Evolutionary conservation across 2,113 vertebrate genomes (phyloP).

Genomic region (Tinamus guttatus): DNA sequence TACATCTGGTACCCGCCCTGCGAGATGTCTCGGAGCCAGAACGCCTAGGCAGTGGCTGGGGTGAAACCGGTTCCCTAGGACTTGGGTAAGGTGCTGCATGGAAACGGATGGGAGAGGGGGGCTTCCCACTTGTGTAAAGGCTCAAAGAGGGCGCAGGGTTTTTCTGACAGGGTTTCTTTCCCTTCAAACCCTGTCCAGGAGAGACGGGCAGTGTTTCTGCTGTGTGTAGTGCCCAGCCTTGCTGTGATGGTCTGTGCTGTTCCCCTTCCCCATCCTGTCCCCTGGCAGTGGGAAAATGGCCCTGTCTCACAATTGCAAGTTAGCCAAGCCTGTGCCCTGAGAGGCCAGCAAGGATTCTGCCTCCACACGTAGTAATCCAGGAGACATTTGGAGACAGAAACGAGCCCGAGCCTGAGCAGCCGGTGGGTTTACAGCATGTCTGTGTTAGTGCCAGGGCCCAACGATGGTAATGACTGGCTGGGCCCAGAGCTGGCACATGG

Average conservation of each 20-base stretch:
- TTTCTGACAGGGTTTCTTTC: not conserved
- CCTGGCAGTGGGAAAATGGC: too few species aligned
- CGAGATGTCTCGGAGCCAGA: constrained; percentile 82
- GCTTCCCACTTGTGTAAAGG: too few species aligned
- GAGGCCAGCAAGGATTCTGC: not conserved
- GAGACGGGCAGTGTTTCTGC: not conserved
- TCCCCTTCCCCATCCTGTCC: not conserved
- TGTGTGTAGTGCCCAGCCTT: not conserved
- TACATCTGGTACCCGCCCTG: constrained; percentile 90
- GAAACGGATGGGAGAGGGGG: too few species aligned
- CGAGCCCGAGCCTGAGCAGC: not conserved
- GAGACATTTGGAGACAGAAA: not conserved
- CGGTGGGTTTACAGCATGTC: accelerated
- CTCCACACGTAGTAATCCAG: not conserved
- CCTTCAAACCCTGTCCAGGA: not conserved
- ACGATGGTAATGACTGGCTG: too few species aligned
- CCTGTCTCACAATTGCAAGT: too few species aligned
- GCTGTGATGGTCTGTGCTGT: not conserved
- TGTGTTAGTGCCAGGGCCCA: too few species aligned
- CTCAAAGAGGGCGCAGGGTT: not conserved
- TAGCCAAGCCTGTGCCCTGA: too few species aligned
- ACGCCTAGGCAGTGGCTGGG: constrained; percentile 76
- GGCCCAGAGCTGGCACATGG: too few species aligned
- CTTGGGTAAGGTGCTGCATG: constrained; percentile 79
- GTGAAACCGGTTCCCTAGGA: constrained; percentile 86